These are phyloP conservation scores for Stenotaenia linearis DNA, from an alignment of 2,888 invertebrate species.

Conservation along the genomic window DNA sequence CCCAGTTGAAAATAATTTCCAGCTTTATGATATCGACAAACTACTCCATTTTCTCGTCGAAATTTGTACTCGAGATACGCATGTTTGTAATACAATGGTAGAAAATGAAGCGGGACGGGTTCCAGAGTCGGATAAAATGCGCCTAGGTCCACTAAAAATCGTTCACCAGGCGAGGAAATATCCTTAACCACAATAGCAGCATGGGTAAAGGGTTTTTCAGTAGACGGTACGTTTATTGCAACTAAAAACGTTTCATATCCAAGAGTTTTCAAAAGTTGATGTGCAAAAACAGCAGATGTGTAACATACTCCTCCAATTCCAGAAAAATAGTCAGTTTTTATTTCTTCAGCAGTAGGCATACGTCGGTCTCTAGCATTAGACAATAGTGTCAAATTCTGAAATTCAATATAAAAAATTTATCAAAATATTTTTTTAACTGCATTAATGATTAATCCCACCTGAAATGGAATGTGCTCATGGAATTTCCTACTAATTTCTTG, in stretches of 20 bases:
- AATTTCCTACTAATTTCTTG: neutral
- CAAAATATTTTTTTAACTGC: neutral
- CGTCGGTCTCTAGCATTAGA: neutral
- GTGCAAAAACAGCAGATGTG: neutral
- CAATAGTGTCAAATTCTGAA: neutral
- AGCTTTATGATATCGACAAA: neutral
- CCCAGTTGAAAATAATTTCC: neutral
- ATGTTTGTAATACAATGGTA: neutral
- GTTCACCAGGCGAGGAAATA: neutral
- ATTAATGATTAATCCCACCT: neutral
- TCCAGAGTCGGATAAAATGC: neutral
- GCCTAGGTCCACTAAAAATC: constrained; percentile 9
- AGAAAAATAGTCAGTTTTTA: neutral
- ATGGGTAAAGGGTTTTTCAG: neutral
- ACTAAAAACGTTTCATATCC: neutral
- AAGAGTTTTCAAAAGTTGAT: neutral
- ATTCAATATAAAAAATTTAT: neutral
- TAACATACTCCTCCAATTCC: constrained; percentile 17
- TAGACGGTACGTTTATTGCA: neutral
- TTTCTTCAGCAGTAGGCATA: neutral
- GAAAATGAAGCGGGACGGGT: neutral
- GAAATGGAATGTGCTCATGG: neutral
- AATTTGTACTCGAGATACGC: constrained; percentile 21
- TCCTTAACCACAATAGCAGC: neutral
- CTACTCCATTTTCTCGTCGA: neutral